Evolutionary conservation across 2,797 vertebrate species (phyloP), one percentile per base, ranked within the genome.

Genomic region (Spinibarbus caldwelli): DNA sequence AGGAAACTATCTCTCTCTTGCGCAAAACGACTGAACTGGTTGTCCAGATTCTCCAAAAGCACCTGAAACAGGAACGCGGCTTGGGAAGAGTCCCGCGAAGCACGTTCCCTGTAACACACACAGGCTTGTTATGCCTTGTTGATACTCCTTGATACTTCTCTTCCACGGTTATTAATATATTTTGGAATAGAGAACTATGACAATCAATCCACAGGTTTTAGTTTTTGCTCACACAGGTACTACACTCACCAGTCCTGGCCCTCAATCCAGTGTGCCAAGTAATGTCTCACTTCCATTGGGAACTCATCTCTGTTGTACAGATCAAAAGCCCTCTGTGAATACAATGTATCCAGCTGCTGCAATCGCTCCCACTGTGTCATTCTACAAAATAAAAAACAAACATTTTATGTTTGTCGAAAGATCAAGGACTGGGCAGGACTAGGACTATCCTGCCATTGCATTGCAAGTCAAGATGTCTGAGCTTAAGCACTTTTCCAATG

Each of bases 291-390:
- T 57, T 94, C 97, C 97, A 99, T 95, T 1, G 97, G 97, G 67
- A 99, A 89, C 12, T 86, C 87, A 1, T 96, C 95, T 4, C 90
- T 36, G 21, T 95, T 92, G 72, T 99, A 99, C 0, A 99, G 95
- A 57, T 94, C 92, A 78, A 97, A 92, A 1, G 98, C 47, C 90
- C 92, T 94, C 78, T 97, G 96, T 85, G 86, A 90, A 93, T 95
- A 94, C 0, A 80, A 19, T 0, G 84, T 83, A 66, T 95, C 93
- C 21, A 98, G 88, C 76, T 91, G 89, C 91, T 94, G 94, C 72
- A 99, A 92, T 86, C 86, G 91, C 17, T 97, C 94, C 98, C 97
- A 99, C 89, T 97, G 97, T 0, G 96, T 92, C 98, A 99, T 99
- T 54, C 93, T 95, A 70, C 31, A 70, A 59, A 66, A 15, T 14